Evolutionary conservation across 2,797 vertebrate species (phyloP), one percentile per base, ranked within the genome.

Genomic region (Periparus ater): DNA sequence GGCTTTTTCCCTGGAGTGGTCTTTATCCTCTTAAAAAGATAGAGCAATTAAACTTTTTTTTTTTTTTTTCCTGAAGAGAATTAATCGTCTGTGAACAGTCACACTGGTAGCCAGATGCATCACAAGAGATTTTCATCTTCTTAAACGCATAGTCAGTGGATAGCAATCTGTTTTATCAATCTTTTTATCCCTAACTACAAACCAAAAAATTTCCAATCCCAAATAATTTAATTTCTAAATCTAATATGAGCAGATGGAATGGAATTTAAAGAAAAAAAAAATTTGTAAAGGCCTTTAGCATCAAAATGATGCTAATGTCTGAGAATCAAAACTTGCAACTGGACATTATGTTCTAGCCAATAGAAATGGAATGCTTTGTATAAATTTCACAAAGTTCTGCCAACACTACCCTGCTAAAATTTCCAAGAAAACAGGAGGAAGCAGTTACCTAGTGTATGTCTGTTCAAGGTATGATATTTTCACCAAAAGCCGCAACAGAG

Each of bases 21-120:
- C 88, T 95, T 93, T 94, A 95, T 94, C 94, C 92, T 95, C 95
- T 95, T 93, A 94, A 92, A 95, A 92, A 95, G 85, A 92, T 89
- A 89, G 87, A 89, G 88, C 74, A 95, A 92, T 96, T 97, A 90
- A 85, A 93, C 48, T 72, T 50, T 62, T 70, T 55, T 76, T 72
- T 50, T 62, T 70, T 55, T 76, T 87, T 76, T 27, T 6, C 30
- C 70, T 78, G 80, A 90, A 76, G 55, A 95, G 71, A 90, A 92
- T 90, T 93, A 94, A 94, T 86, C 85, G 2, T 62, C 76, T 89
- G 71, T 73, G 83, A 95, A 92, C 19, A 17, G 94, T 93, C 65
- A 57, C 86, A 91, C 36, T 1, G 2, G 88, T 58, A 70, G 80
- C 77, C 91, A 95, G 88, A 89, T 85, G 80, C 60, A 87, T 65